phyloP scores from a whole-genome alignment of 2,113 vertebrate species.

The Muscicapa adusta region DNA sequence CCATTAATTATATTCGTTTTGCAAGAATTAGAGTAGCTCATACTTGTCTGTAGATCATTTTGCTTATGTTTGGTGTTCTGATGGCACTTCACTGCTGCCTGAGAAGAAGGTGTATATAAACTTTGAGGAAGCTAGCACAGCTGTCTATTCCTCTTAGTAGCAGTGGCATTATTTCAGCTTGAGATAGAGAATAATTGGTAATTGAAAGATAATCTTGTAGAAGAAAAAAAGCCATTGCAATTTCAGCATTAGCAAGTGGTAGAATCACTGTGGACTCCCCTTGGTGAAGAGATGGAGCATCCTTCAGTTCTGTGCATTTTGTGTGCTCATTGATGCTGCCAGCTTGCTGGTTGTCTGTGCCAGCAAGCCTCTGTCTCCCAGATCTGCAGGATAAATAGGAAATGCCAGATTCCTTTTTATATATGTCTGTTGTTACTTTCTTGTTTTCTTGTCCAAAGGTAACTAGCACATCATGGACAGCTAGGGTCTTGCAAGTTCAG shows the following conservation, averaged over 20 bases:
- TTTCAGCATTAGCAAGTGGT: background rate
- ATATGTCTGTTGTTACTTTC: background rate
- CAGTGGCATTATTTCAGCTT: background rate
- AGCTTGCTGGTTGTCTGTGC: background rate
- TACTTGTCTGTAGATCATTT: background rate
- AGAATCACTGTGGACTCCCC: background rate
- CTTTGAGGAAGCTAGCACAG: background rate
- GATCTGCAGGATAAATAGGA: background rate
- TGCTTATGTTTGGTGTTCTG: background rate
- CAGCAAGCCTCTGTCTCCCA: background rate
- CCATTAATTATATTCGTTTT: background rate
- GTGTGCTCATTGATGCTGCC: accelerated
- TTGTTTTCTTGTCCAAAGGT: background rate
- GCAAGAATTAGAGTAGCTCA: background rate
- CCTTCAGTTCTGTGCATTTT: background rate
- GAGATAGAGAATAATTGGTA: background rate
- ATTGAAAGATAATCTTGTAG: background rate
- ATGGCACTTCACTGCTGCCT: background rate
- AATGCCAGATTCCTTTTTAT: background rate
- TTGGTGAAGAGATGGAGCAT: background rate
- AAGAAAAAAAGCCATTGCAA: background rate
- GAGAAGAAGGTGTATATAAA: background rate
- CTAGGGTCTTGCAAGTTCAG: background rate
- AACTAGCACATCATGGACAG: background rate
- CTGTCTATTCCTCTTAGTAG: background rate